Percentiles rank a stretch among this genome's conserved stretches.
Evolutionary conservation across 2,797 vertebrate genomes (phyloP).

Genomic region (Squalus acanthias): DNA sequence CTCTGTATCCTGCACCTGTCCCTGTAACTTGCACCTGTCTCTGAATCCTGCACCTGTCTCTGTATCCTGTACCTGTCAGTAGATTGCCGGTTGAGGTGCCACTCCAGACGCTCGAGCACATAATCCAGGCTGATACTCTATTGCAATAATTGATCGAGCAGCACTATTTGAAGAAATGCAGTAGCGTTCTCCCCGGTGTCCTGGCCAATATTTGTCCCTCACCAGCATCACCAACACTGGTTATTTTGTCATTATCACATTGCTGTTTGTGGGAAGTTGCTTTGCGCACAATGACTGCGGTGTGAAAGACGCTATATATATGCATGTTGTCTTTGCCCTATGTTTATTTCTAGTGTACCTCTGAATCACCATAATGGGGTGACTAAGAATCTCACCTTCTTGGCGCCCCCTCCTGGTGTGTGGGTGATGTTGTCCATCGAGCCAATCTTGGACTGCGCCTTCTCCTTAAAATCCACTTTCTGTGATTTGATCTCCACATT

Average conservation of each 20-base stretch:
- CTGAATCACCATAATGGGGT: background rate
- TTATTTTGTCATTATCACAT: background rate
- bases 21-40: no score
- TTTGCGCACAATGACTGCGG: background rate
- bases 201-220: background rate
- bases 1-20: no score
- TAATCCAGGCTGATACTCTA: background rate
- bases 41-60: background rate
- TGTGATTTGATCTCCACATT: constrained; percentile 90
- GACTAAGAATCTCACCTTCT: constrained; percentile 63
- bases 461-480: constrained; percentile 89
- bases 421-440: constrained; percentile 90
- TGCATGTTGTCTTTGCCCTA: no score
- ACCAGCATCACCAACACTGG: background rate
- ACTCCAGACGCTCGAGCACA: no score
- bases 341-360: background rate
- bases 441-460: constrained; percentile 86
- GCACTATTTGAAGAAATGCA: background rate
- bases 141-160: background rate
- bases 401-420: constrained; percentile 80
- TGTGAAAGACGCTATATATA: background rate
- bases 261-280: background rate
- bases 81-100: background rate
- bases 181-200: background rate
- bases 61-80: background rate